Evolutionary conservation across 1,140 invertebrate genomes (phyloP), one percentile per base, ranked within the genome.

Genomic region (Anastatus disparis): DNA sequence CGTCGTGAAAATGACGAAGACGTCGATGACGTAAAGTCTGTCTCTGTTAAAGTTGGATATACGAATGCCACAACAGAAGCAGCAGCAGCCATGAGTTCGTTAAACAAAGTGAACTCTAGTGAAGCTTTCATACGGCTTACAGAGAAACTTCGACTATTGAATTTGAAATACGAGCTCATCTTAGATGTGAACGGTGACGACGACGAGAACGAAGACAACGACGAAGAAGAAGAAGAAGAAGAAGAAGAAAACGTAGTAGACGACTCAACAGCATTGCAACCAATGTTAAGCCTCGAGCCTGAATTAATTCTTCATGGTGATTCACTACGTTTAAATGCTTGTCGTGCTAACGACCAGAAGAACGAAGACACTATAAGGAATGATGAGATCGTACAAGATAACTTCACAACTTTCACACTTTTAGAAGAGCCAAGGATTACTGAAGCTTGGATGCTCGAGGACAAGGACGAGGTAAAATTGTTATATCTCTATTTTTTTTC

Each of bases 291-390:
- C 15, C 13, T 26, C 2, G 66, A 71, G 17, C 67, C 68, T 9
- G 53, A 71, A 70, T 63, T 81, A 52, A 75, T 77, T 64, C 70
- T 75, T 29, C 68, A 72, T n/a, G 74, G 65, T 40, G 74, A 79
- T 31, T 22, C 40, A 13, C 42, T 80, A 22, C 29, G 31, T 8
- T 22, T 73, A 26, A 74, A 72, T 7, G 70, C 59, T 10, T 40
- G 68, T 65, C 53, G 66, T 12, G 42, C 73, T 55, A 50, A 65
- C 29, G 27, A 71, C 17, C 42, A 17, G 38, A 1, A 9, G 38
- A 1, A 0, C 13, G 38, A 12, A 17, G 22, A 55, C n/a, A 2
- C 15, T n/a, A n/a, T 9, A 27, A 22, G 40, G 15, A 29, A 8
- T 10, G 10, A 35, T 35, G 31, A 4, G 4, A 6, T 4, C 31